Base-by-base conservation (phyloP, 2,888 invertebrate species). In the Pyralis farinalis region DNA sequence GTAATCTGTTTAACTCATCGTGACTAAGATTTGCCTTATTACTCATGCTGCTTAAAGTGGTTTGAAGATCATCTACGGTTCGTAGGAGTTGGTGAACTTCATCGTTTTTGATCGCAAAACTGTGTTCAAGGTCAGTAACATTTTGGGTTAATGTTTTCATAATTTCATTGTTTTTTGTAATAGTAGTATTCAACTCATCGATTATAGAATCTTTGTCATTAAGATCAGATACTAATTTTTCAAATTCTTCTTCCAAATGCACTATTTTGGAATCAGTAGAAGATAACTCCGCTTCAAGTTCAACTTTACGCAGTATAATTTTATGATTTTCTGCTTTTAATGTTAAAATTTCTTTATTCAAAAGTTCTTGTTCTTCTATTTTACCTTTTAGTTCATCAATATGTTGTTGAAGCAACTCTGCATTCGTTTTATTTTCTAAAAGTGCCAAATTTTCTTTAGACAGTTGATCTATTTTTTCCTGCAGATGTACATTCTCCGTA, bases 171-270 rank as follows among this genome's bases (percentile, higher is more conserved):
- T 71, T 71, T 44, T 72, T 62, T 12, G 47, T 44, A 1, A 77
- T 48, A 7, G 71, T 72, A 7, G 43, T 34, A 48, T 84, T 81
- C 3, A 85, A 61, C 3, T 51, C 53, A 46, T 82, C 73, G 37
- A 85, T 82, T 7, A 79, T 44, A n/a, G 58, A 57, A 52, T 84
- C 79, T 48, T 90, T 81, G 53, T 89, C 90, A 30, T 76, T 77
- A 1, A 88, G 73, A 21, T 79, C 76, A 4, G 69, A 52, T 29
- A 75, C 61, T 5, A 89, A 43, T 35, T 73, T 75, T 1, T 70
- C 71, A 41, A 90, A 70, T 47, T 86, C 84, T 51, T 75, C 69
- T 50, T 90, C 88, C 31, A 91, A 59, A 37, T 69, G 63, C 3
- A 70, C 49, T 11, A 77, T 75, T 58, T 82, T 88, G 0, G 49